A percentile compares a stretch with the other conserved stretches of the same genome.
Conservation (phyloP, 2,797 vertebrate genomes). For the Squalus acanthias region DNA sequence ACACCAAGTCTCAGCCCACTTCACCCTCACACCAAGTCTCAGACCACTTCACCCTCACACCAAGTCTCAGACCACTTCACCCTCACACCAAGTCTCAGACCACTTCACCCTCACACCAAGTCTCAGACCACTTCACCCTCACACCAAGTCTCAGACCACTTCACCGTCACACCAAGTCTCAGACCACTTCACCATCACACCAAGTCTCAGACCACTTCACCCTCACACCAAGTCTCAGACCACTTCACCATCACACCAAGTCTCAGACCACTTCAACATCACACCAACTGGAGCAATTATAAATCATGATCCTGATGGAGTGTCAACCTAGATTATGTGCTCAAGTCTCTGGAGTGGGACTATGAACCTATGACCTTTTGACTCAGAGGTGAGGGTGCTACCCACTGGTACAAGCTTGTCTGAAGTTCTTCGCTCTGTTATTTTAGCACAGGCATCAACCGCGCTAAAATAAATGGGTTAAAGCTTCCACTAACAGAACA, state of each 20-base stretch:
- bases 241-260: too few species aligned
- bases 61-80: too few species aligned
- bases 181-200: background rate
- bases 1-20: too few species aligned
- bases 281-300: background rate
- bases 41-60: too few species aligned
- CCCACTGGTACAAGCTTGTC: background rate
- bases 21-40: too few species aligned
- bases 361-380: too few species aligned
- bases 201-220: background rate
- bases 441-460: background rate
- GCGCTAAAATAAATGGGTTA: background rate
- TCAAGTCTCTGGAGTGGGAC: too few species aligned
- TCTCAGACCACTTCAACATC: too few species aligned
- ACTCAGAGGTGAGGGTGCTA: too few species aligned
- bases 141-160: background rate
- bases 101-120: background rate
- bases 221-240: background rate
- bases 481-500: background rate
- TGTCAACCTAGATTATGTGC: too few species aligned
- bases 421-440: background rate
- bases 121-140: background rate
- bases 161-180: background rate
- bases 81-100: background rate
- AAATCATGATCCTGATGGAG: background rate